A percentile compares a stretch with the other conserved stretches of the same genome.
These are phyloP conservation scores for Tetragnatha montana DNA, from an alignment of 2,888 invertebrate genomes.

Conservation along the genomic window DNA sequence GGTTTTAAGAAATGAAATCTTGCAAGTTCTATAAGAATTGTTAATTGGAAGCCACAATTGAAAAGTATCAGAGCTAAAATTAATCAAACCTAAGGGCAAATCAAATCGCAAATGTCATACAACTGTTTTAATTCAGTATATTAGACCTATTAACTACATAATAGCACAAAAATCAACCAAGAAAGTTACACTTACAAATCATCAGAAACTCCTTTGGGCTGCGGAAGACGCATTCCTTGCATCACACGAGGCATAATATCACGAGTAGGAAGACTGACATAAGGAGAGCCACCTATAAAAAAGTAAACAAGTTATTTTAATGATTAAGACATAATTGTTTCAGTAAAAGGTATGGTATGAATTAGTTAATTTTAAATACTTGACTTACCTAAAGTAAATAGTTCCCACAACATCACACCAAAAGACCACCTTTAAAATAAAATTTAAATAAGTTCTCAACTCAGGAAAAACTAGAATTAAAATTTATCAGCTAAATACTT, in stretches of 20 bases:
- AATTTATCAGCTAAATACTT: too few relatives aligned
- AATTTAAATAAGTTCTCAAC: slow-evolving; percentile 1
- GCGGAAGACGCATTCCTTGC: slow-evolving; percentile 84
- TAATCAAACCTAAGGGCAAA: too few relatives aligned
- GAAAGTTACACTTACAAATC: slow-evolving; percentile 79
- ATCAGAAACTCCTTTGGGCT: slow-evolving; percentile 85
- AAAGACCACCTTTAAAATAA: slow-evolving; percentile 82
- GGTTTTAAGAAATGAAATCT: too few relatives aligned
- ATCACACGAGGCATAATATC: slow-evolving; percentile 83
- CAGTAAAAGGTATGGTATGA: background rate
- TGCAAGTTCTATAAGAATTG: too few relatives aligned
- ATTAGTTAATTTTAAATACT: background rate
- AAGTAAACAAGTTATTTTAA: background rate
- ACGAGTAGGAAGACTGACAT: slow-evolving; percentile 82
- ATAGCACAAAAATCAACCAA: too few relatives aligned
- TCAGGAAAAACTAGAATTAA: background rate
- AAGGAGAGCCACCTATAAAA: slow-evolving; percentile 83
- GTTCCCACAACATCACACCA: slow-evolving; percentile 89
- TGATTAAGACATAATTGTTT: background rate
- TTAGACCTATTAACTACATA: too few relatives aligned
- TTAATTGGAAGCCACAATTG: too few relatives aligned
- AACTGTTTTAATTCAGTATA: too few relatives aligned
- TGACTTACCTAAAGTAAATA: slow-evolving; percentile 82
- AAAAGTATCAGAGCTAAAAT: too few relatives aligned
- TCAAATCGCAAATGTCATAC: too few relatives aligned